Evolutionary conservation across 2,113 vertebrate genomes (phyloP).

Genomic region (Pomatostomus ruficeps): DNA sequence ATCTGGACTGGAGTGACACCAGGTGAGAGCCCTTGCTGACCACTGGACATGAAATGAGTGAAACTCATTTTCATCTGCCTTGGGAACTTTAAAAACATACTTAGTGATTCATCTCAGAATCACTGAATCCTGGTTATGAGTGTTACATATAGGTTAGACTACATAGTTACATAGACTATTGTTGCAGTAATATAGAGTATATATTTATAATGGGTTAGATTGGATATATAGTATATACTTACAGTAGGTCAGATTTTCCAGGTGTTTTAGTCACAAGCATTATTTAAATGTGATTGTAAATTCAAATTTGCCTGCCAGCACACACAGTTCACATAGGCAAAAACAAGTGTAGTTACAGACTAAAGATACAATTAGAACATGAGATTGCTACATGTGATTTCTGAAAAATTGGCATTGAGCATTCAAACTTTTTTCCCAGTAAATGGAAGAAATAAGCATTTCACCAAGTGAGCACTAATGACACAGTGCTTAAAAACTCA

Average conservation of each 20-base stretch:
- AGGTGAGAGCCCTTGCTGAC: neutral
- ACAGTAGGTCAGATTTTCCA: neutral
- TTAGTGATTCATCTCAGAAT: neutral
- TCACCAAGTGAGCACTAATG: neutral
- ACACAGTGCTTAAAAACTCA: neutral
- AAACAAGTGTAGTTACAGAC: neutral
- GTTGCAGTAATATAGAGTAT: neutral
- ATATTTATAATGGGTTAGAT: neutral
- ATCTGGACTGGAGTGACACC: neutral
- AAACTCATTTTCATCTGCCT: neutral
- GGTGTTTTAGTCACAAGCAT: neutral
- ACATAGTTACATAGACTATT: neutral
- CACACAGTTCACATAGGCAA: neutral
- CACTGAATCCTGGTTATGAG: neutral
- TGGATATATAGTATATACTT: neutral
- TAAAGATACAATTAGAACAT: neutral
- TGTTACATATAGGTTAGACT: neutral
- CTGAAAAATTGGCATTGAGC: neutral
- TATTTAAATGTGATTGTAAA: neutral
- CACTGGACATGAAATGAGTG: neutral
- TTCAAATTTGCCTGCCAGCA: neutral
- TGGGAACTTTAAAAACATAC: neutral
- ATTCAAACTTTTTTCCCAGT: neutral
- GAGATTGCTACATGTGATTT: neutral
- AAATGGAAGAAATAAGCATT: neutral